These are phyloP conservation scores for Brachypterus glaber DNA, from an alignment of 2,888 invertebrate genomes.

Conservation along the genomic window DNA sequence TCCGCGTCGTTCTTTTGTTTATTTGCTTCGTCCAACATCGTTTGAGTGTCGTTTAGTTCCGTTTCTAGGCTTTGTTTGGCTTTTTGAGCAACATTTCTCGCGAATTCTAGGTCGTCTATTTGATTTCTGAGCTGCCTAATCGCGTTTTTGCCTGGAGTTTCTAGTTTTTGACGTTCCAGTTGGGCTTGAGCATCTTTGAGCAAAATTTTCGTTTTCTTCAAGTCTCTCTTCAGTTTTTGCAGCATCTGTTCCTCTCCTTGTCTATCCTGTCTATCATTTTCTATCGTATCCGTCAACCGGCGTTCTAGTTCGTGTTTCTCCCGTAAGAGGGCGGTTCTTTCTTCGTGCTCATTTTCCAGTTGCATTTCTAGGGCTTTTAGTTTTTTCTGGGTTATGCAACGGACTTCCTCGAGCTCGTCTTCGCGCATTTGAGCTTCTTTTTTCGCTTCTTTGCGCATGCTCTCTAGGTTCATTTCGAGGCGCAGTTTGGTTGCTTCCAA, in stretches of 20 bases:
- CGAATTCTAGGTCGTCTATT: slow-evolving; percentile 85
- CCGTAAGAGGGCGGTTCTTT: slow-evolving; percentile 72
- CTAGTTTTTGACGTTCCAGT: slow-evolving; percentile 78
- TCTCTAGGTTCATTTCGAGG: slow-evolving; percentile 88
- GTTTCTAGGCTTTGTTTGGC: slow-evolving; percentile 77
- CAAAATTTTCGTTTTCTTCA: slow-evolving; percentile 82
- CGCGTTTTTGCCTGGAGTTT: slow-evolving; percentile 58
- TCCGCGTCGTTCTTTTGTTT: slow-evolving; percentile 71
- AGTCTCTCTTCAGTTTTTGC: slow-evolving; percentile 70
- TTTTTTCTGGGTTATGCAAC: slow-evolving; percentile 85
- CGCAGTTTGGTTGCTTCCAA: slow-evolving; percentile 88
- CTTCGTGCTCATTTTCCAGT: slow-evolving; percentile 87
- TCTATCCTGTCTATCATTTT: slow-evolving; percentile 62
- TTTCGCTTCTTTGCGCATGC: slow-evolving; percentile 81
- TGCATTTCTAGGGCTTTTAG: slow-evolving; percentile 85
- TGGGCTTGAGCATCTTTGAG: slow-evolving; percentile 87
- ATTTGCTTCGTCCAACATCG: slow-evolving; percentile 71
- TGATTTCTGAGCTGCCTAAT: slow-evolving; percentile 48
- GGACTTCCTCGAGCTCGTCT: slow-evolving; percentile 86
- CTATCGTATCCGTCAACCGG: slow-evolving; percentile 68
- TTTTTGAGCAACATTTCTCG: slow-evolving; percentile 74
- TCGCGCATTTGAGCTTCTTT: slow-evolving; percentile 85
- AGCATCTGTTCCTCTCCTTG: slow-evolving; percentile 63
- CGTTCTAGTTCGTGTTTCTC: slow-evolving; percentile 90
- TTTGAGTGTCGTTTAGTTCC: slow-evolving; percentile 74